Evolutionary conservation across 2,888 invertebrate genomes (phyloP).

Genomic region (Sepiola atlantica): DNA sequence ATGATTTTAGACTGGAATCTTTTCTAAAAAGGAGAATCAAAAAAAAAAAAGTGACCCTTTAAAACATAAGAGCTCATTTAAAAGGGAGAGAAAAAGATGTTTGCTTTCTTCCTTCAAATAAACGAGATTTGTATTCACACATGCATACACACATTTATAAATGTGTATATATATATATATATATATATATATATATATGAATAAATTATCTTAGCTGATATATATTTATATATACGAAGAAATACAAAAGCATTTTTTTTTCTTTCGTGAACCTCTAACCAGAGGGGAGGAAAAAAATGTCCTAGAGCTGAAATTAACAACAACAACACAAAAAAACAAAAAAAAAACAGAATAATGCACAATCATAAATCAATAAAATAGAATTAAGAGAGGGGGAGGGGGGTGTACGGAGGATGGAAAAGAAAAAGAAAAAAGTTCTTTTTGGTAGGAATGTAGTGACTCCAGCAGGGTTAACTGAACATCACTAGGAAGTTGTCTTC

Average conservation of each 20-base stretch:
- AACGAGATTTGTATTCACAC: too few relatives aligned
- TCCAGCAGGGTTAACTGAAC: not conserved
- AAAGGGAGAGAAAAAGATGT: not conserved
- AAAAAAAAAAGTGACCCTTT: not conserved
- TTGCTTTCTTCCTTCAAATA: not conserved
- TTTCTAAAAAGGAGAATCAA: not conserved
- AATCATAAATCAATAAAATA: not conserved
- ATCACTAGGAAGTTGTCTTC: not conserved
- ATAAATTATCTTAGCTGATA: too few relatives aligned
- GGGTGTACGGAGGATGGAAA: too few relatives aligned
- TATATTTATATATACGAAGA: too few relatives aligned
- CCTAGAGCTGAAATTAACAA: slow-evolving; percentile 37
- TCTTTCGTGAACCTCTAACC: not conserved
- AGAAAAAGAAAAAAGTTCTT: not conserved
- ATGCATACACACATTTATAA: too few relatives aligned
- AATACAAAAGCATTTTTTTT: too few relatives aligned
- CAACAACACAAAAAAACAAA: not conserved
- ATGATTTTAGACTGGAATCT: not conserved
- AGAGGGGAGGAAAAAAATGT: not conserved
- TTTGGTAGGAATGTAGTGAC: not conserved
- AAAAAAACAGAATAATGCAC: too few relatives aligned
- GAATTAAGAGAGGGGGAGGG: not conserved
- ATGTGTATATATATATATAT: too few relatives aligned
- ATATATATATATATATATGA: too few relatives aligned
- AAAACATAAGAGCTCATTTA: not conserved